phyloP scores from a whole-genome alignment of 2,797 vertebrate genomes.

The Psittacula echo region DNA sequence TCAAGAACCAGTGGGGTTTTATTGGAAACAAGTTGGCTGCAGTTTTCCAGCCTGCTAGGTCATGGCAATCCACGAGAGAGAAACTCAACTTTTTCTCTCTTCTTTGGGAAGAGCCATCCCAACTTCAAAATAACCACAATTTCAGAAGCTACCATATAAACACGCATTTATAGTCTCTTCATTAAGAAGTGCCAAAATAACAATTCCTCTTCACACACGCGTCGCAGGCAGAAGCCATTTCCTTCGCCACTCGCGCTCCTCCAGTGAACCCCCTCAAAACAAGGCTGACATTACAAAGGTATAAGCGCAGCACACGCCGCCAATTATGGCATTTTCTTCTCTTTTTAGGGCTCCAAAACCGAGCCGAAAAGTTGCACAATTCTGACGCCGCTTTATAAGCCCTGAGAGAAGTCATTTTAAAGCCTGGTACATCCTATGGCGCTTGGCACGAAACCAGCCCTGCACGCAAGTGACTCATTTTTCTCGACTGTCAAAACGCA shows the following conservation, averaged over 20 bases:
- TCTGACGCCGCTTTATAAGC: background rate
- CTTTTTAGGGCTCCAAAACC: background rate
- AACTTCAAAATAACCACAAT: conserved; percentile 41
- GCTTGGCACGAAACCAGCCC: conserved; percentile 20
- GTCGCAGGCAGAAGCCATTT: conserved; percentile 22
- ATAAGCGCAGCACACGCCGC: background rate
- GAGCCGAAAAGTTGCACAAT: background rate
- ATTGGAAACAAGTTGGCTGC: background rate
- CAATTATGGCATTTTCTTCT: background rate
- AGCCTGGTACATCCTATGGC: conserved; percentile 29
- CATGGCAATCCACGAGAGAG: background rate
- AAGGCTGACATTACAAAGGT: background rate
- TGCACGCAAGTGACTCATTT: conserved; percentile 36
- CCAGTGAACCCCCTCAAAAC: background rate
- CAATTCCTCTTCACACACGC: background rate
- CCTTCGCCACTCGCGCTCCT: background rate
- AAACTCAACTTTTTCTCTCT: background rate
- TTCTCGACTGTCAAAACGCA: conserved; percentile 43
- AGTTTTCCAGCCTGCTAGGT: background rate
- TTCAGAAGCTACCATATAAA: conserved; percentile 26
- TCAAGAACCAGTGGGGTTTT: background rate
- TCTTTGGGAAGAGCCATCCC: background rate
- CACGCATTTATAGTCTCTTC: background rate
- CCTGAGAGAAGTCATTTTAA: conserved; percentile 30
- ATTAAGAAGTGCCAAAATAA: conserved; percentile 7